A percentile compares a stretch with the other conserved stretches of the same genome.
Evolutionary conservation across 2,888 invertebrate genomes (phyloP).

Genomic region (Lypha dubia): DNA sequence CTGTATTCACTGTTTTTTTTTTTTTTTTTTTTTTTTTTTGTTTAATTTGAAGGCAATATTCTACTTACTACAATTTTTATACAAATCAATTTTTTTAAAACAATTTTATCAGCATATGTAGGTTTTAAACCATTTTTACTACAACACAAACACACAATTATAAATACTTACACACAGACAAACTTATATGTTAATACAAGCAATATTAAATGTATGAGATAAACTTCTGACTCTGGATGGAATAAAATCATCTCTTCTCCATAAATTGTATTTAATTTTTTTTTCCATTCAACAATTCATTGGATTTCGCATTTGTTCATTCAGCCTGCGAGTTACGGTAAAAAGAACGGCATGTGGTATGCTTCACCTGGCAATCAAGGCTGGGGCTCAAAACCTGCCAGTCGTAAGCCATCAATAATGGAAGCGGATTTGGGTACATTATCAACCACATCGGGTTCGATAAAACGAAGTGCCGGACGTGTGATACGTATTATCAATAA

Average conservation of each 20-base stretch:
- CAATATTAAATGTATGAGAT: slow-evolving; percentile 5
- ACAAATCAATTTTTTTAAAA: slow-evolving; percentile 25
- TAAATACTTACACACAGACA: neutral
- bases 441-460: slow-evolving; percentile 85
- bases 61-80: slow-evolving; percentile 23
- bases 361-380: slow-evolving; percentile 85
- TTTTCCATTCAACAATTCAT: slow-evolving; percentile 29
- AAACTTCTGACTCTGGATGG: slow-evolving; percentile 16
- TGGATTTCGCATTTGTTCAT: slow-evolving; percentile 10
- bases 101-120: slow-evolving; percentile 43
- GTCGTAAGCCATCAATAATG: slow-evolving; percentile 92
- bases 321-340: slow-evolving; percentile 94
- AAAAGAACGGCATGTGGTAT: slow-evolving; percentile 95
- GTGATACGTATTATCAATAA: slow-evolving; percentile 97
- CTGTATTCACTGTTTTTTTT: slow-evolving; percentile 7
- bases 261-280: slow-evolving; percentile 7
- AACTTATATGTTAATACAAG: neutral
- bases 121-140: slow-evolving; percentile 36
- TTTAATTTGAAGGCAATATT: slow-evolving; percentile 46
- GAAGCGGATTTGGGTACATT: slow-evolving; percentile 89
- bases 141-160: slow-evolving; percentile 1
- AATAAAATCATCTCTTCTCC: slow-evolving; percentile 18
- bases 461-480: slow-evolving; percentile 91
- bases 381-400: slow-evolving; percentile 88
- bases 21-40: too few species aligned